phyloP scores from a whole-genome alignment of 2,797 vertebrate genomes.

The Cryptoblepharus egeriae region DNA sequence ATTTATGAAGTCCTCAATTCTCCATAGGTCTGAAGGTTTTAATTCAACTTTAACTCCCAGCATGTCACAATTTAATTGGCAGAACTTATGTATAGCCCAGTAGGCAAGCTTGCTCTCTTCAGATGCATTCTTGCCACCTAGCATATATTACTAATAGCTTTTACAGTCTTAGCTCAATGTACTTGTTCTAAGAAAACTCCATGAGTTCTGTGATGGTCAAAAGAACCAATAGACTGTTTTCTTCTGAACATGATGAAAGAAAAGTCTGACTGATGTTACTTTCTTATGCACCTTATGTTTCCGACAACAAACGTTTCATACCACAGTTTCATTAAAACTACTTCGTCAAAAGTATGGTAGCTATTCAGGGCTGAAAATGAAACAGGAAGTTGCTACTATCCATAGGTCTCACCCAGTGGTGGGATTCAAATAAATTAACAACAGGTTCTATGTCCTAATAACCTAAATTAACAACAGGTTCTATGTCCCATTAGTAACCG shows the following conservation, averaged over 20 bases:
- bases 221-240: background rate
- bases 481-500: too few species aligned
- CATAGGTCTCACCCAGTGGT: background rate
- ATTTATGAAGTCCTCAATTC: conserved; percentile 68
- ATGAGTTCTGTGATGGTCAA: background rate
- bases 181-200: background rate
- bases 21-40: conserved; percentile 56
- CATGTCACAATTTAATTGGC: conserved; percentile 62
- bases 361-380: background rate
- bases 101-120: background rate
- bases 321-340: background rate
- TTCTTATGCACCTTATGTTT: background rate
- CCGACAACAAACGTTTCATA: background rate
- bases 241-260: background rate
- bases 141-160: background rate
- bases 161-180: background rate
- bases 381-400: background rate
- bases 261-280: background rate
- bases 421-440: too few species aligned
- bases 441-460: too few species aligned
- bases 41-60: conserved; percentile 46
- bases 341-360: background rate
- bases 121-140: background rate
- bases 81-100: conserved; percentile 14
- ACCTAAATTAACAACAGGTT: too few species aligned